These are phyloP conservation scores for Drosophila neotestacea DNA, from an alignment of 2,888 invertebrate species.

Conservation along the genomic window DNA sequence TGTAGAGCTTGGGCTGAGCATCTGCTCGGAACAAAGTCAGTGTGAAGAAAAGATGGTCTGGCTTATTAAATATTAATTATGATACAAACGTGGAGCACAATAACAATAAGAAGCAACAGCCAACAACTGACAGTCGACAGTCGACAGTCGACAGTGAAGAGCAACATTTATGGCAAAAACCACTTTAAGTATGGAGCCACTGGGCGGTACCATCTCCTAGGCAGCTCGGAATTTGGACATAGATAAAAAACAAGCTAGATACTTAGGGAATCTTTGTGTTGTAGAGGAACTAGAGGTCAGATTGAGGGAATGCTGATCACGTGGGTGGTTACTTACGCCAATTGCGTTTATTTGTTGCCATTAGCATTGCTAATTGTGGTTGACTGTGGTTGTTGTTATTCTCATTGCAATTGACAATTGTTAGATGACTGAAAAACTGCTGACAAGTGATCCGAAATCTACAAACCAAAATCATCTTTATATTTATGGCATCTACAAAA, in stretches of 20 bases:
- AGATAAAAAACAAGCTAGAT: constrained; percentile 61
- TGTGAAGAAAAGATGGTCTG: constrained; percentile 42
- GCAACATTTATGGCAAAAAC: constrained; percentile 73
- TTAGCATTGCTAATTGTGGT: constrained; percentile 77
- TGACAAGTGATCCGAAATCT: constrained; percentile 59
- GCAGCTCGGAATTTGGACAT: constrained; percentile 66
- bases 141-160: constrained; percentile 6
- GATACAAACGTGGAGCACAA: constrained; percentile 47
- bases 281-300: constrained; percentile 30
- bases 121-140: not conserved
- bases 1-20: not conserved
- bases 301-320: constrained; percentile 18
- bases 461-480: constrained; percentile 74
- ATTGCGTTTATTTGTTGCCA: constrained; percentile 54
- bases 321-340: constrained; percentile 54
- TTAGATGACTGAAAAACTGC: constrained; percentile 39
- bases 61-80: constrained; percentile 82
- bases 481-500: constrained; percentile 69
- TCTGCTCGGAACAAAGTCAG: constrained; percentile 35
- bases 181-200: constrained; percentile 68
- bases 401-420: constrained; percentile 40
- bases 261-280: constrained; percentile 29
- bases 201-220: constrained; percentile 71
- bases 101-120: constrained; percentile 34
- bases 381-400: constrained; percentile 50